Evolutionary conservation across 30 jellyfish, hydroid and myxozoan species (phyloP).

Genomic region (Rhopilema esculentum): DNA sequence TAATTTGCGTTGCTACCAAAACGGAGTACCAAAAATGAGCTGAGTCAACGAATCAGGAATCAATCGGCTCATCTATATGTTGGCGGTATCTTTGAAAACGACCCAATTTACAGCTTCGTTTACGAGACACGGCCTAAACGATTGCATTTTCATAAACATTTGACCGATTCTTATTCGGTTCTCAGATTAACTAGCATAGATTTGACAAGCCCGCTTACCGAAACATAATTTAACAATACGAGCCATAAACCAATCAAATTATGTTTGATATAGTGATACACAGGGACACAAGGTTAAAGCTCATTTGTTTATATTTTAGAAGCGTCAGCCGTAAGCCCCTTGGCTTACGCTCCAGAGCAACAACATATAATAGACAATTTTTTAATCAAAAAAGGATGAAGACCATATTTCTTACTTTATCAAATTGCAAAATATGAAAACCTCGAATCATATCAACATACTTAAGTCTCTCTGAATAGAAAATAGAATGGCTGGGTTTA

Average conservation of each 20-base stretch:
- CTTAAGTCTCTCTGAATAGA: no score
- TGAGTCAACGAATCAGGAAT: background rate
- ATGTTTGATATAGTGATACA: background rate
- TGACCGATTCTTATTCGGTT: background rate
- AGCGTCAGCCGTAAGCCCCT: no score
- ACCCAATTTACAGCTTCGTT: background rate
- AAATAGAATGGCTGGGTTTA: no score
- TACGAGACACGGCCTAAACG: background rate
- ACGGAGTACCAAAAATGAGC: background rate
- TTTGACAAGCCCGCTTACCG: no score
- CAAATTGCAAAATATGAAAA: no score
- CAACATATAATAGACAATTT: no score
- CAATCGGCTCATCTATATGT: background rate
- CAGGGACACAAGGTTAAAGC: background rate
- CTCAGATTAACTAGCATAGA: background rate
- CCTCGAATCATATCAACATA: no score
- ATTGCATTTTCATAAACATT: background rate
- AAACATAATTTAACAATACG: background rate
- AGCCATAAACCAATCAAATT: background rate
- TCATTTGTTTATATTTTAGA: no score
- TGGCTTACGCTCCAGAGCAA: no score
- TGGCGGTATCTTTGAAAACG: background rate
- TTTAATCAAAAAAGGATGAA: no score
- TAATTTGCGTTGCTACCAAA: background rate
- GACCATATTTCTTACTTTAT: no score